Conservation (phyloP, 2,113 vertebrate genomes). For the Hemiprocne comata region DNA sequence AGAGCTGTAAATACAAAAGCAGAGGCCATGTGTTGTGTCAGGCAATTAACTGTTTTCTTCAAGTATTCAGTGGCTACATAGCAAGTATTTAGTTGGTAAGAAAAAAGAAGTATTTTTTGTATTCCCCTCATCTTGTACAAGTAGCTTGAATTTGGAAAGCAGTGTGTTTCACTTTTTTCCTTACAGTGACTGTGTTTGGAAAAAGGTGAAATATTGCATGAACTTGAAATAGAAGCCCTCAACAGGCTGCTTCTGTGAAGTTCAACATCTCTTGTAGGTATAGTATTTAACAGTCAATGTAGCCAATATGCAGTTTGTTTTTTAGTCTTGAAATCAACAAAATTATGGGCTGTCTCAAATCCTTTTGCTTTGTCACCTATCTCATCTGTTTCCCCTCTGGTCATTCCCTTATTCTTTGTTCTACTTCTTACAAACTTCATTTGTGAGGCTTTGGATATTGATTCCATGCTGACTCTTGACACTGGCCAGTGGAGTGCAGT, state of each 20-base stretch:
- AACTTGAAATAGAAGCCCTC: not conserved
- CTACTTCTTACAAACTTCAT: not conserved
- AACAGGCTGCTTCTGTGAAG: not conserved
- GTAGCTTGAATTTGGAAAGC: not conserved
- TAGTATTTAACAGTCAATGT: not conserved
- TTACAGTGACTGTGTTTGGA: not conserved
- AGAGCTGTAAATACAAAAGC: not conserved
- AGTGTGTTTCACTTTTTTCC: not conserved
- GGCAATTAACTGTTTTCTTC: not conserved
- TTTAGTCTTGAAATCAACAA: not conserved
- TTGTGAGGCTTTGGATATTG: not conserved
- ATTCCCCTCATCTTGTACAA: not conserved
- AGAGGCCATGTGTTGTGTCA: not conserved
- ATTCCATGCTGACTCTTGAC: not conserved
- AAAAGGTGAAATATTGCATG: not conserved
- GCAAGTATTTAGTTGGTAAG: not conserved
- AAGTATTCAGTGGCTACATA: not conserved
- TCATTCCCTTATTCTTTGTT: not conserved
- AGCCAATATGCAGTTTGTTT: not conserved
- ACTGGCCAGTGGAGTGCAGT: not conserved
- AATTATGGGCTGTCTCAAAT: not conserved
- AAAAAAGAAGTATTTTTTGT: not conserved
- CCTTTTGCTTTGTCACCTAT: not conserved
- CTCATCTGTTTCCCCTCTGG: not conserved
- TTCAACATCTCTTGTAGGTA: not conserved